Evolutionary conservation across 64 coral and sea anemone species (phyloP).

Genomic region (Trachythela sp.): DNA sequence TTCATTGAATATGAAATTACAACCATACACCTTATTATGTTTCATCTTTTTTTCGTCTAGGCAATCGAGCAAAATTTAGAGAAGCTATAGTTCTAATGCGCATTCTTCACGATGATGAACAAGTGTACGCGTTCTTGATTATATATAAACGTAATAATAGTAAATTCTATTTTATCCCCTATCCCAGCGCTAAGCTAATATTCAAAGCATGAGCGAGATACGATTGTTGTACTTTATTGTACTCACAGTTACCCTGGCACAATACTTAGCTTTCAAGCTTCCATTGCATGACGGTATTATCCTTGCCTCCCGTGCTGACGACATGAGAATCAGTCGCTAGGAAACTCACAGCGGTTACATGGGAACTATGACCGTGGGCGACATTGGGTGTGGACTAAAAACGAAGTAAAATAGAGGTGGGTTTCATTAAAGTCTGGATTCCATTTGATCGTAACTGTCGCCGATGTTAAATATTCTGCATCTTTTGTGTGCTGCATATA

Average conservation of each 20-base stretch:
- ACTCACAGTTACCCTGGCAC: neutral
- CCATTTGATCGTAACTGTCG: too few species aligned
- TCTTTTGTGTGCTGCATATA: too few species aligned
- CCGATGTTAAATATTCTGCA: too few species aligned
- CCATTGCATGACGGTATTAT: constrained; percentile 10
- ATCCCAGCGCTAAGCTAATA: neutral
- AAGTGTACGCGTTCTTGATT: too few species aligned
- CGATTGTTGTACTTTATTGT: neutral
- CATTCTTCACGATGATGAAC: too few species aligned
- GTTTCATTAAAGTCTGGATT: too few species aligned
- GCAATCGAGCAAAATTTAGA: neutral
- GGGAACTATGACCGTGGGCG: constrained; percentile 11
- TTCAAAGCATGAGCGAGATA: neutral
- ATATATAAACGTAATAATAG: neutral
- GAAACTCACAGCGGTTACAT: neutral
- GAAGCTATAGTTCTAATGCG: too few species aligned
- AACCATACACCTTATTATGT: neutral
- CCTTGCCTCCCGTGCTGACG: constrained; percentile 11
- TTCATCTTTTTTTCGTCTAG: neutral
- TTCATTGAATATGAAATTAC: neutral
- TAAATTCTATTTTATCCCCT: neutral
- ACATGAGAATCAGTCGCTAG: neutral
- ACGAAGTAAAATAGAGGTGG: neutral
- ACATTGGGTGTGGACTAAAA: constrained; percentile 6
- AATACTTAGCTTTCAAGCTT: neutral